Base-by-base conservation (phyloP, 2,888 invertebrate species). In the Branchellion lobata region DNA sequence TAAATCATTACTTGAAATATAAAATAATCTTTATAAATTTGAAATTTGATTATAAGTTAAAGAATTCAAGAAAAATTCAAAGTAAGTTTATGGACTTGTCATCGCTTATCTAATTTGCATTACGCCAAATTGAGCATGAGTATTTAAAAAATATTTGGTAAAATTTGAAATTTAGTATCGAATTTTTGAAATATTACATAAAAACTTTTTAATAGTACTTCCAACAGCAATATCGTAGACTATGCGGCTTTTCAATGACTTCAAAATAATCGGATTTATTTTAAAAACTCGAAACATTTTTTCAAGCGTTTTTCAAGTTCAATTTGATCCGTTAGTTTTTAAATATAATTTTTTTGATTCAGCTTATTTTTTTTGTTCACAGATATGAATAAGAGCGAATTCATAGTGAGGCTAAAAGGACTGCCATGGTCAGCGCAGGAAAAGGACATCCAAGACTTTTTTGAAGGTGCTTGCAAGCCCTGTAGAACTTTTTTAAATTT, bases 351-450 rank as follows among this genome's bases (percentile, higher is more conserved):
- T n/a, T n/a, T n/a, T n/a, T n/a, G n/a, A n/a, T n/a, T n/a, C n/a
- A n/a, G n/a, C n/a, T n/a, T n/a, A n/a, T n/a, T n/a, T n/a, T n/a
- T n/a, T n/a, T n/a, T n/a, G n/a, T n/a, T n/a, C n/a, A n/a, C n/a
- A 18, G 24, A 24, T 5, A 57, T 57, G 61, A 57, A n/a, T n/a
- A n/a, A 57, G n/a, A 24, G n/a, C 24, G 61, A 57, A 24, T 57
- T 57, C 24, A 57, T 57, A 57, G 61, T 57, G 61, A 57, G 61
- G 24, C 61, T 57, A 5, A 57, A 57, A n/a, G 61, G 61, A 57
- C 61, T 57, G n/a, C 61, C 61, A n/a, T 57, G 61, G 61, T 57
- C 61, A n/a, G 61, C 61, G 3, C 61, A 57, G 61, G 61, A 57
- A n/a, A 24, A 18, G 24, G 61, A 57, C 24, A 57, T 57, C n/a